A percentile compares a stretch with the other conserved stretches of the same genome.
These are phyloP conservation scores for Aleiodes sp. DNA, from an alignment of 1,140 invertebrate species.

Conservation along the genomic window DNA sequence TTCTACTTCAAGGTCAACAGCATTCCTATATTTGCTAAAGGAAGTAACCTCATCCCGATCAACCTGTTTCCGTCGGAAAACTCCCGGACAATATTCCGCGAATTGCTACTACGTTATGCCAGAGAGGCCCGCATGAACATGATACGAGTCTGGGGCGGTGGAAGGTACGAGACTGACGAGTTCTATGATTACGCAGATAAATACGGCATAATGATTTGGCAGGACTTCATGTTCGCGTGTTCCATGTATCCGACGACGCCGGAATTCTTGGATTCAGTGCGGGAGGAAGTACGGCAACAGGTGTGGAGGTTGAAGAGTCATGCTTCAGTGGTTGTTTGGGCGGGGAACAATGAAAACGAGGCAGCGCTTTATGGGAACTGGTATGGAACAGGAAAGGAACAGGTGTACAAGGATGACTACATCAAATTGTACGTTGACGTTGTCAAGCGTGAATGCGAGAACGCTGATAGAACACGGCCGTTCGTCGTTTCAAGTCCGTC, in stretches of 20 bases:
- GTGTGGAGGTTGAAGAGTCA: conserved; percentile 87
- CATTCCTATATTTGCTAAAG: conserved; percentile 93
- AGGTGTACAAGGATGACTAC: conserved; percentile 83
- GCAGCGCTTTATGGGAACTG: conserved; percentile 85
- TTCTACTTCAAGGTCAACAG: conserved; percentile 94
- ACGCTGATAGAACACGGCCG: conserved; percentile 72
- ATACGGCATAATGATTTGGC: conserved; percentile 87
- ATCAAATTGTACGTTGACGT: conserved; percentile 85
- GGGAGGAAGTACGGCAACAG: conserved; percentile 84
- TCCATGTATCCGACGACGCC: conserved; percentile 88
- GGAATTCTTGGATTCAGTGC: conserved; percentile 79
- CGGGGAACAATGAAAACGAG: conserved; percentile 99
- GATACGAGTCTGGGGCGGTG: conserved; percentile 97
- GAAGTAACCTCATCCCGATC: conserved; percentile 94
- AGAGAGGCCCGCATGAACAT: conserved; percentile 90
- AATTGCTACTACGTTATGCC: conserved; percentile 75
- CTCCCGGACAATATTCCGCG: conserved; percentile 66
- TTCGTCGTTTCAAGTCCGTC: conserved; percentile 92
- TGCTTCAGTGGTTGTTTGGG: conserved; percentile 88
- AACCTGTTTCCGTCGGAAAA: conserved; percentile 86
- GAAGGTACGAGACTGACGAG: conserved; percentile 90
- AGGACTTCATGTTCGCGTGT: conserved; percentile 98
- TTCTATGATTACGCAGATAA: conserved; percentile 90
- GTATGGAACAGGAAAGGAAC: conserved; percentile 74
- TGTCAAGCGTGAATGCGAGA: conserved; percentile 74